Evolutionary conservation across 2,113 vertebrate species (phyloP).

Genomic region (Calypte anna): DNA sequence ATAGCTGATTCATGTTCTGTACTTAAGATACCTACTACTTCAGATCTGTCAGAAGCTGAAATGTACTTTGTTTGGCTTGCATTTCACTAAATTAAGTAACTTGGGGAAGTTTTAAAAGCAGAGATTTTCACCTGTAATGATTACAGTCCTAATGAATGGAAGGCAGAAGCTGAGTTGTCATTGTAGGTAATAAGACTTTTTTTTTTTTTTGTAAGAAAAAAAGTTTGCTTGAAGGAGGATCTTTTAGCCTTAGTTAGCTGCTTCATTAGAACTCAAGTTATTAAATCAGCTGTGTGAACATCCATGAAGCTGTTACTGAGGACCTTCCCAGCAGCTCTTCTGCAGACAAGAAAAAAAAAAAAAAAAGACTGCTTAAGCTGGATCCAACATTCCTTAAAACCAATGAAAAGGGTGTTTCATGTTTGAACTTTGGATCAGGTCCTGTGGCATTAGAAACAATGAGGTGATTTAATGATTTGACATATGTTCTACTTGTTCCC

Average conservation of each 20-base stretch:
- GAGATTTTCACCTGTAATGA: background rate
- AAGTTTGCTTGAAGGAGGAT: background rate
- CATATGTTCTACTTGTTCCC: background rate
- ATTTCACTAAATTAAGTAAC: background rate
- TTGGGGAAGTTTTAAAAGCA: background rate
- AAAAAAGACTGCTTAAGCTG: background rate
- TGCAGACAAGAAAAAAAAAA: background rate
- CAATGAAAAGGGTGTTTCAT: background rate
- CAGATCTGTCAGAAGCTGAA: background rate
- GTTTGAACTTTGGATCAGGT: background rate
- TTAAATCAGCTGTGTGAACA: background rate
- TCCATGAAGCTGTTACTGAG: background rate
- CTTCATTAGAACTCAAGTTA: background rate
- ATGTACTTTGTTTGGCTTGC: background rate
- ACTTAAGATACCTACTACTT: background rate
- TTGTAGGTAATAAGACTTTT: background rate
- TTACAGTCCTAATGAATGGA: background rate
- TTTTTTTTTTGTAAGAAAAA: background rate
- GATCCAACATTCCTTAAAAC: background rate
- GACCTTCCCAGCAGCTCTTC: background rate
- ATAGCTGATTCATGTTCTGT: slow-evolving; percentile 9
- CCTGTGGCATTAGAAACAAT: background rate
- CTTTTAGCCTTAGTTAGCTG: background rate
- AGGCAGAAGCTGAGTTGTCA: background rate
- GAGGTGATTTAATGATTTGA: background rate